These are phyloP conservation scores for Aphaenogaster rudis DNA, from an alignment of 1,140 invertebrate genomes.

Conservation along the genomic window DNA sequence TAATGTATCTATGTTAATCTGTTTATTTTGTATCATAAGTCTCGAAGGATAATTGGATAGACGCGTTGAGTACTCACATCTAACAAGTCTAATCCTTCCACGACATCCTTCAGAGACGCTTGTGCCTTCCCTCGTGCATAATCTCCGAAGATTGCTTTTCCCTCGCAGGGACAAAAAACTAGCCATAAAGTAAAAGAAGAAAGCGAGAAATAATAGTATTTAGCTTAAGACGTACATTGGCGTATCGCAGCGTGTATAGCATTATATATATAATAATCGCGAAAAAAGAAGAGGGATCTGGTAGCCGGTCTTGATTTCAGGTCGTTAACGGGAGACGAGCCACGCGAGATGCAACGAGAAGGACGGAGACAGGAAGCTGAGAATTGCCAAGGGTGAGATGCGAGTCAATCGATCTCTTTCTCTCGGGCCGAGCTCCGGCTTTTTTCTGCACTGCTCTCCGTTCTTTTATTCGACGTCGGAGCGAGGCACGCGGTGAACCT, in stretches of 20 bases:
- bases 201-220: slow-evolving; percentile 71
- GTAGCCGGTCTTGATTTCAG: slow-evolving; percentile 73
- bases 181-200: slow-evolving; percentile 22
- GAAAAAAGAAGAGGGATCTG: slow-evolving; percentile 59
- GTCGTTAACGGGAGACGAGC: slow-evolving; percentile 47
- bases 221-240: slow-evolving; percentile 50
- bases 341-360: slow-evolving; percentile 35
- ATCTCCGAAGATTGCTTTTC: slow-evolving; percentile 56
- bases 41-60: slow-evolving; percentile 55
- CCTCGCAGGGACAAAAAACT: slow-evolving; percentile 36
- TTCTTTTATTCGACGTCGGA: slow-evolving; percentile 47
- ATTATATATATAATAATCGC: slow-evolving; percentile 67
- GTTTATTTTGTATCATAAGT: slow-evolving; percentile 49
- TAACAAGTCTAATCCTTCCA: slow-evolving; percentile 57
- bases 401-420: slow-evolving; percentile 57
- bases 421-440: neutral
- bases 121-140: slow-evolving; percentile 48
- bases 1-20: slow-evolving; percentile 37
- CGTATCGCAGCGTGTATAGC: slow-evolving; percentile 47
- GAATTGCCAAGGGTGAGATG: slow-evolving; percentile 59
- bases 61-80: slow-evolving; percentile 38
- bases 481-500: slow-evolving; percentile 39
- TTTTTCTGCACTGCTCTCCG: neutral
- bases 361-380: slow-evolving; percentile 19
- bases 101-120: slow-evolving; percentile 48